phyloP scores from a whole-genome alignment of 2,888 invertebrate species.

The Zhuqinia jingwanae region DNA sequence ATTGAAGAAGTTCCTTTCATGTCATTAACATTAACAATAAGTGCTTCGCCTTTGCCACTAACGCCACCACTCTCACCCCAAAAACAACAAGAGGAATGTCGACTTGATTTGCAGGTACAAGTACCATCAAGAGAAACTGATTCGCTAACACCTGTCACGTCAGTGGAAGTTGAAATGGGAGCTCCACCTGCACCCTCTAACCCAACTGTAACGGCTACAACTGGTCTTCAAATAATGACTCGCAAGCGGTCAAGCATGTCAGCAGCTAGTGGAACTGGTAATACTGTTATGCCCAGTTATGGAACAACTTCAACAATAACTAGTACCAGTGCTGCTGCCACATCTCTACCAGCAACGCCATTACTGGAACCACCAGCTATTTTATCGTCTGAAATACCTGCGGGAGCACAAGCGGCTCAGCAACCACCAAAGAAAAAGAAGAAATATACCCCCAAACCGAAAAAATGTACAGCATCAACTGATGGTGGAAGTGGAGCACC shows the following conservation, averaged over 20 bases:
- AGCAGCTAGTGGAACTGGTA: neutral
- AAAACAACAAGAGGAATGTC: neutral
- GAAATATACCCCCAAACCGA: slow-evolving; percentile 51
- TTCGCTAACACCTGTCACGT: no score
- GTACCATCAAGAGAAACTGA: no score
- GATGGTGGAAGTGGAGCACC: neutral
- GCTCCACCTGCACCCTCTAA: neutral
- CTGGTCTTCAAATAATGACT: slow-evolving; percentile 41
- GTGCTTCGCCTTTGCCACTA: neutral
- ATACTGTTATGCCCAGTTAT: neutral
- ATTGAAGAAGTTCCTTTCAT: slow-evolving; percentile 1
- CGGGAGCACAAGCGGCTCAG: no score
- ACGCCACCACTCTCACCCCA: neutral
- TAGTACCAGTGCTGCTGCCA: neutral
- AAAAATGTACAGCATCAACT: neutral
- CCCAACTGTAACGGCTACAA: neutral
- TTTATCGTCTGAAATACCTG: no score
- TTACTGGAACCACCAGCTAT: neutral
- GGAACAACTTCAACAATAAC: slow-evolving; percentile 6
- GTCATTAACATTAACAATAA: no score
- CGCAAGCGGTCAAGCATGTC: slow-evolving; percentile 37
- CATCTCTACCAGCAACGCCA: neutral
- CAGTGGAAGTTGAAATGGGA: neutral
- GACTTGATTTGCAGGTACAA: no score
- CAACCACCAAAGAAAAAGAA: slow-evolving; percentile 60